Evolutionary conservation across 1,140 invertebrate species (phyloP).

Genomic region (Latrodectus geometricus): DNA sequence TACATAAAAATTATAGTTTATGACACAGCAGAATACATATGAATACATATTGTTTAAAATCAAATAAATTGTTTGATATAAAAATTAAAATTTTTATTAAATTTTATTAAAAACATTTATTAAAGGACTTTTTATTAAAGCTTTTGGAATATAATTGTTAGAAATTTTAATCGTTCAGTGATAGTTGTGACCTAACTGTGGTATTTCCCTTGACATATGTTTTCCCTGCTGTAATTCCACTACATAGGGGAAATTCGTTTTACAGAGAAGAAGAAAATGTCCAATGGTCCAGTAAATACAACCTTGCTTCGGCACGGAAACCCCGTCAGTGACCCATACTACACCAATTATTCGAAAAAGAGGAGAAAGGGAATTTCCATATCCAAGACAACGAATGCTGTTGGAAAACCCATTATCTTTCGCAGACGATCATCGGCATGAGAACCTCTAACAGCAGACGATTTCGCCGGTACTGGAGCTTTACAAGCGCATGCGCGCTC

Average conservation of each 20-base stretch:
- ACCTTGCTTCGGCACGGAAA: neutral
- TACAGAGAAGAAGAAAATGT: neutral
- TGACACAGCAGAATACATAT: no score
- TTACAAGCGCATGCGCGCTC: neutral
- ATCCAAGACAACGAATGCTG: neutral
- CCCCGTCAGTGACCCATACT: neutral
- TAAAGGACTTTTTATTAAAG: no score
- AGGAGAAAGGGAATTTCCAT: neutral
- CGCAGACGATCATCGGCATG: slow-evolving; percentile 17
- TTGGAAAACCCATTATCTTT: slow-evolving; percentile 32
- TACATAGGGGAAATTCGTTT: neutral
- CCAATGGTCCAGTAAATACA: no score
- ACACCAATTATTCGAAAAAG: neutral
- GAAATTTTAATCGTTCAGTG: no score
- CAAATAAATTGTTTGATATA: no score
- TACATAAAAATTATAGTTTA: no score
- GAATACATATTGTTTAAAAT: no score
- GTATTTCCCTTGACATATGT: neutral
- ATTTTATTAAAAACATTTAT: no score
- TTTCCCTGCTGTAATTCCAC: neutral
- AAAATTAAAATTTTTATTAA: no score
- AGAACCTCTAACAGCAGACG: slow-evolving; percentile 22
- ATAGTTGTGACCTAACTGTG: no score
- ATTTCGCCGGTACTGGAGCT: slow-evolving; percentile 1
- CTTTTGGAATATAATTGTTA: no score